Conservation (phyloP, 2,797 vertebrate genomes). For the Rhabdomys pumilio region DNA sequence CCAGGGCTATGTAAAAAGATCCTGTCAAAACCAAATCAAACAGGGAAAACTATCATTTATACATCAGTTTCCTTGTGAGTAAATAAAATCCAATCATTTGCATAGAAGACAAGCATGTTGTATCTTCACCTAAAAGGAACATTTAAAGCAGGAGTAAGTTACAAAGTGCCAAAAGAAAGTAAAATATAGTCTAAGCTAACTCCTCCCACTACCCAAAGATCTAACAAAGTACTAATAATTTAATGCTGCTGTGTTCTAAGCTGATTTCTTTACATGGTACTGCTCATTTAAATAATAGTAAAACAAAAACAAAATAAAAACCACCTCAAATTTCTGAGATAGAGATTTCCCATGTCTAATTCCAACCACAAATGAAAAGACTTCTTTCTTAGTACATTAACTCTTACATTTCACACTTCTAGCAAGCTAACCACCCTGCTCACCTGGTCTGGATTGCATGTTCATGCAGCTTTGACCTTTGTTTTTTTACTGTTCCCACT, state of each 20-base stretch:
- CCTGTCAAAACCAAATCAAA: not conserved
- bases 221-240: not conserved
- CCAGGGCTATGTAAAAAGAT: not conserved
- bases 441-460: not conserved
- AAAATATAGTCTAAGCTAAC: not conserved
- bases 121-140: not conserved
- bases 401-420: not conserved
- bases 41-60: not conserved
- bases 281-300: not conserved
- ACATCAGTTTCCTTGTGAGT: slow-evolving; percentile 28
- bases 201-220: not conserved
- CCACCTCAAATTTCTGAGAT: not conserved
- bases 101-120: not conserved
- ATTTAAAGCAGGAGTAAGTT: not conserved
- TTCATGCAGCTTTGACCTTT: not conserved
- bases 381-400: not conserved
- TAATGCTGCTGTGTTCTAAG: not conserved
- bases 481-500: not conserved
- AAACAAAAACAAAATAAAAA: not conserved
- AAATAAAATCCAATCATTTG: slow-evolving; percentile 10
- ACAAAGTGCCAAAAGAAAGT: not conserved
- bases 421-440: not conserved
- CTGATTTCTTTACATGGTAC: slow-evolving; percentile 39
- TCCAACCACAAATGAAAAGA: not conserved
- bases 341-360: slow-evolving; percentile 26